Conservation (phyloP, 2,888 invertebrate genomes). For the Gymnocheta viridis region DNA sequence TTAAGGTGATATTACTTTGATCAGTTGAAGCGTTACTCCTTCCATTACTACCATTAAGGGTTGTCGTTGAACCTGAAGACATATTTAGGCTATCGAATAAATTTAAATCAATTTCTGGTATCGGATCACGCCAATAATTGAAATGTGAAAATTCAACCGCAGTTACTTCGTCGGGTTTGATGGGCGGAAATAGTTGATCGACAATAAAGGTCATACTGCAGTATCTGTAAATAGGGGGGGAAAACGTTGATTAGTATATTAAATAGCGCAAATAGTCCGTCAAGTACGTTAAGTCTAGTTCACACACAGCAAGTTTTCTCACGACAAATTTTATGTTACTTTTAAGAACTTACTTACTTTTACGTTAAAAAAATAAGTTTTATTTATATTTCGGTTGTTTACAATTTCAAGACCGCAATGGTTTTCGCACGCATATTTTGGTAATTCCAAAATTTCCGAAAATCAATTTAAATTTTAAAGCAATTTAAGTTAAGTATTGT, state of each 20-base stretch:
- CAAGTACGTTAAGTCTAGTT: background rate
- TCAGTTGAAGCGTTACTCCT: slow-evolving; percentile 50
- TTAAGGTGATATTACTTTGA: slow-evolving; percentile 64
- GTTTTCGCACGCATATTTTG: too few species aligned
- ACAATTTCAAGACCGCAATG: too few species aligned
- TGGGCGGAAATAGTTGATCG: slow-evolving; percentile 97
- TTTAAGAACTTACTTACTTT: too few species aligned
- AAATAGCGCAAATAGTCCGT: background rate
- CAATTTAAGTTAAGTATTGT: too few species aligned
- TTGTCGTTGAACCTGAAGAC: slow-evolving; percentile 27
- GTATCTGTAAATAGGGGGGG: slow-evolving; percentile 87
- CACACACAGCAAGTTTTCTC: too few species aligned
- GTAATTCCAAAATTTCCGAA: too few species aligned
- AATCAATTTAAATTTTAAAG: too few species aligned
- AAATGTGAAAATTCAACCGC: slow-evolving; percentile 90
- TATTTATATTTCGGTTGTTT: too few species aligned
- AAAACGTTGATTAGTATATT: background rate
- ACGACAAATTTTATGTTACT: too few species aligned
- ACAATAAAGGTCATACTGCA: slow-evolving; percentile 96
- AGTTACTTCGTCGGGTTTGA: slow-evolving; percentile 85
- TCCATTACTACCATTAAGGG: slow-evolving; percentile 49
- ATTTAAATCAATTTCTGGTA: slow-evolving; percentile 84
- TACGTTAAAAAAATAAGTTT: too few species aligned
- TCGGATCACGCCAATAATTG: slow-evolving; percentile 96
- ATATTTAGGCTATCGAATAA: slow-evolving; percentile 71